Base-by-base conservation (phyloP, 2,888 invertebrate genomes). In the Mycalesis mineus region DNA sequence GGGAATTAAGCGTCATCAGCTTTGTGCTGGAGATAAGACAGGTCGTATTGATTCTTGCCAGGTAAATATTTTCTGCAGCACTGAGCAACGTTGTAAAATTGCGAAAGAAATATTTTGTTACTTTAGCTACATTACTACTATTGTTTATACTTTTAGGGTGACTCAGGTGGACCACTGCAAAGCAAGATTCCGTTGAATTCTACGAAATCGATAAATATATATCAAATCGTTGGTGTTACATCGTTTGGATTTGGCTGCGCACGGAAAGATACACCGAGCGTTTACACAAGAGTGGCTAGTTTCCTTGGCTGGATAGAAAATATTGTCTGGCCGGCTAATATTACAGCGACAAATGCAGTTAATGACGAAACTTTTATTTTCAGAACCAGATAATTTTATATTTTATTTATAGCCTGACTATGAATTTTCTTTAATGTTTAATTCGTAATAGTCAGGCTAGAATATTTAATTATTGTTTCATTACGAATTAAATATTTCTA, bases 261-360 rank as follows among this genome's bases (percentile, higher is more conserved):
- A 1, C 57, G 66, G 1, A 68, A 74, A 0, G 74, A 78, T 48
- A 53, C 70, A 2, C 80, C 85, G 0, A 82, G 79, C 9, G 69
- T 86, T 1, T 84, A 87, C 61, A 79, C 84, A 0, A 76, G 77
- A 48, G 78, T 84, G 0, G 73, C 77, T 6, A 76, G 72, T 48
- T 84, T 80, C 37, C 40, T 82, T 0, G 75, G 78, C 45, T 86
- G 86, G 85, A 82, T 88, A 6, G 86, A 87, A 63, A 52, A 62
- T 0, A 68, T 71, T 17, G 85, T 86, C 1, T 88, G 87, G 85
- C 11, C 49, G 17, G 9, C 9, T 33, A 33, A 33, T 7, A 33
- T 33, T 9, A 33, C 33, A 6, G 9, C 5, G 7, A 9, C 33
- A 6, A 3, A 33, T 33, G 33, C 3, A 7, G 33, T 6, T 33